Evolutionary conservation across 2,888 invertebrate genomes (phyloP).

Genomic region (Caenorhabditis sp.): DNA sequence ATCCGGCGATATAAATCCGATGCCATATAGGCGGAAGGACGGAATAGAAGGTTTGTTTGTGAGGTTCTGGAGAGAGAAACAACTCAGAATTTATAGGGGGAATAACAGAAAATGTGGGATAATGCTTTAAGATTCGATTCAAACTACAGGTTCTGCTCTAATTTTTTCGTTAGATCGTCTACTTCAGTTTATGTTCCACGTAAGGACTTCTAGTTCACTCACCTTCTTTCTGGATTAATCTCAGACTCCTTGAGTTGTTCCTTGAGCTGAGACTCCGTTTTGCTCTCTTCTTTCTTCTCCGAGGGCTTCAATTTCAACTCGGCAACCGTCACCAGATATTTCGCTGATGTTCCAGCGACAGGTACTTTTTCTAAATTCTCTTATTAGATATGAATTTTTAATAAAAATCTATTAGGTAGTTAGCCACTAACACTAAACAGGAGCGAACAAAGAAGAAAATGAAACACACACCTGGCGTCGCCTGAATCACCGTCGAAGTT

Average conservation of each 20-base stretch:
- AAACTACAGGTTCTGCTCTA: no score
- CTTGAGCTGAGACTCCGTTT: constrained; percentile 57
- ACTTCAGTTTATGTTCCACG: not conserved
- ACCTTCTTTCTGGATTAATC: constrained; percentile 55
- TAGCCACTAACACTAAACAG: constrained; percentile 17
- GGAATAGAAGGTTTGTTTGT: constrained; percentile 66
- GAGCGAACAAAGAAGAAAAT: constrained; percentile 9
- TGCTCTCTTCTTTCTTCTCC: constrained; percentile 53
- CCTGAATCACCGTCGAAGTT: constrained; percentile 60
- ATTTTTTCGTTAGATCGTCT: not conserved
- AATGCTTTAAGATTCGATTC: not conserved
- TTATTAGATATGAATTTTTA: not conserved
- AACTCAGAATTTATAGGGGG: constrained; percentile 32
- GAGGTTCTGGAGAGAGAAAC: constrained; percentile 59
- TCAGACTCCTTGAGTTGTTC: constrained; percentile 56
- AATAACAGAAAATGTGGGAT: constrained; percentile 16
- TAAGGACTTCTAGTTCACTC: constrained; percentile 18
- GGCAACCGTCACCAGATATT: constrained; percentile 73
- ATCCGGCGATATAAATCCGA: constrained; percentile 67
- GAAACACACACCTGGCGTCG: constrained; percentile 58
- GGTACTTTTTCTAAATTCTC: constrained; percentile 62
- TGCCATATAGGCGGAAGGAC: constrained; percentile 65
- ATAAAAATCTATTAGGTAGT: not conserved
- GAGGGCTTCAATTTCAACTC: constrained; percentile 66
- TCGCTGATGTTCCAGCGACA: constrained; percentile 62